Evolutionary conservation across 2,113 vertebrate species (phyloP).

Genomic region (Electrona antarctica): DNA sequence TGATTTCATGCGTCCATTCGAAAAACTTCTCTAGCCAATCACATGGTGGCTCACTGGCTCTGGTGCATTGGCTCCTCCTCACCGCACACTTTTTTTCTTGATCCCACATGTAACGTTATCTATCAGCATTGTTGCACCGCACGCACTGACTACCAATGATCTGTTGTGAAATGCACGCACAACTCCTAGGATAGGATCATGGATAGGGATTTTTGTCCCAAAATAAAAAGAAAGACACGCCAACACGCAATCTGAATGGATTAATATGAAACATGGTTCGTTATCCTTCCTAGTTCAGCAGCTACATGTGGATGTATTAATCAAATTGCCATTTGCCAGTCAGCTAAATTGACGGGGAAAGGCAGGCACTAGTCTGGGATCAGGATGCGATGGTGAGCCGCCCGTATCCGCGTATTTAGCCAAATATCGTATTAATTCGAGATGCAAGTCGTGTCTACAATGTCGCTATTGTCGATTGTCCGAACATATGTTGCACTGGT

Average conservation of each 20-base stretch:
- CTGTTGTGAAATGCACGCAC: constrained; percentile 7
- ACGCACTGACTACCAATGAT: constrained; percentile 27
- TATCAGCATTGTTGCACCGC: constrained; percentile 61
- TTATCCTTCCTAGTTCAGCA: constrained; percentile 9
- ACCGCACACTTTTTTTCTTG: constrained; percentile 39
- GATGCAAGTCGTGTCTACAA: constrained; percentile 20
- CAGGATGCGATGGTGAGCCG: background rate
- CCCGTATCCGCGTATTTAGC: background rate
- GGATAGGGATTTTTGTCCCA: background rate
- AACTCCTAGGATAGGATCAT: background rate
- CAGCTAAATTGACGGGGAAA: constrained; percentile 28
- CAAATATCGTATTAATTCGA: constrained; percentile 11
- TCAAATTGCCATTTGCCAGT: constrained; percentile 37
- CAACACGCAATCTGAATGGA: constrained; percentile 25
- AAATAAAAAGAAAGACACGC: constrained; percentile 18
- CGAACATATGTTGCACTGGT: constrained; percentile 39
- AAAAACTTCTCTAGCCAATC: constrained; percentile 79
- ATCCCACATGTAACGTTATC: constrained; percentile 64
- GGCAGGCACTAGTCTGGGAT: background rate
- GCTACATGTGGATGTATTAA: constrained; percentile 17
- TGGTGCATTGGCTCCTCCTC: constrained; percentile 62
- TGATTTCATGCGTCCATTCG: constrained; percentile 57
- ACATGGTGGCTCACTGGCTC: background rate
- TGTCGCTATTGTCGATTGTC: constrained; percentile 33
- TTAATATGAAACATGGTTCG: constrained; percentile 4